These are phyloP conservation scores for Corvus hawaiiensis DNA, from an alignment of 2,113 vertebrate species.

Conservation along the genomic window DNA sequence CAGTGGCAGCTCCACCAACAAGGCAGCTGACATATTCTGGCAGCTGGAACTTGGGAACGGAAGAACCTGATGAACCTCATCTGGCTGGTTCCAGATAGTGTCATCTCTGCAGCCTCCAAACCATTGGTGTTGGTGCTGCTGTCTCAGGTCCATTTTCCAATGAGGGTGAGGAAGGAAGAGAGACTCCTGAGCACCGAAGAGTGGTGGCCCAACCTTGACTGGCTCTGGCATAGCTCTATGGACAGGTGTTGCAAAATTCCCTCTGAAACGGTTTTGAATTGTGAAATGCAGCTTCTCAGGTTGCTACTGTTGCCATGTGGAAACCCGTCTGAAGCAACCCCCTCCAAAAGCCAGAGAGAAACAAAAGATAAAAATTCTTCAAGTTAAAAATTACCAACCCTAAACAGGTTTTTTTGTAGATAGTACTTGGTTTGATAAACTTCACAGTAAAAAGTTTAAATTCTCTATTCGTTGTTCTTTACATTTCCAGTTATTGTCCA, in stretches of 20 bases:
- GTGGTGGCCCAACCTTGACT: rapidly evolving
- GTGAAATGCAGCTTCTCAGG: not conserved
- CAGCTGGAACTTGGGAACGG: not conserved
- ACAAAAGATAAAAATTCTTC: not conserved
- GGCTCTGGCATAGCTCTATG: rapidly evolving
- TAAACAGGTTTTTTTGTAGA: not conserved
- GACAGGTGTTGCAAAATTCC: not conserved
- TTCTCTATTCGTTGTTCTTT: not conserved
- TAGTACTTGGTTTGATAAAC: not conserved
- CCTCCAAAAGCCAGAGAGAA: not conserved
- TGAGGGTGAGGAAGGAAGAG: not conserved
- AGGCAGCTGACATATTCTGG: not conserved
- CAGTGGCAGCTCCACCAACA: not conserved
- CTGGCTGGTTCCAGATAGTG: not conserved
- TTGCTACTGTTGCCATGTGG: not conserved
- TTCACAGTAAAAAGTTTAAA: not conserved
- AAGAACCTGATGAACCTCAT: not conserved
- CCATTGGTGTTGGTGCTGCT: not conserved
- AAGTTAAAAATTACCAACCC: not conserved
- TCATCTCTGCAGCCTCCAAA: not conserved
- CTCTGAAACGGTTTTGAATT: not conserved
- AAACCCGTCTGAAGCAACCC: not conserved
- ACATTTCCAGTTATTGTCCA: not conserved
- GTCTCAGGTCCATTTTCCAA: rapidly evolving
- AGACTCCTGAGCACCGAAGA: not conserved